Evolutionary conservation across 1,140 invertebrate genomes (phyloP).

Genomic region (Mya arenaria): DNA sequence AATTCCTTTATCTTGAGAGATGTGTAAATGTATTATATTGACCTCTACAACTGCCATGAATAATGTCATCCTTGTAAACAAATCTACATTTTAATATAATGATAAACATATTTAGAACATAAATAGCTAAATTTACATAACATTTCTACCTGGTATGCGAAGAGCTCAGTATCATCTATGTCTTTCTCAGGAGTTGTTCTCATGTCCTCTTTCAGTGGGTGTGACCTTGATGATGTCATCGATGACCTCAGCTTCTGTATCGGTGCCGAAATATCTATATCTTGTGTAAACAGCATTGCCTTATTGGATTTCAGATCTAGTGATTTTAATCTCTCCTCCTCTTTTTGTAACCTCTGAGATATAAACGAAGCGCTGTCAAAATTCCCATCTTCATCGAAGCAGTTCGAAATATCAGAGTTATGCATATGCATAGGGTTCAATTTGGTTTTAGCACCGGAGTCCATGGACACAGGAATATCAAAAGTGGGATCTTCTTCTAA

Average conservation of each 20-base stretch:
- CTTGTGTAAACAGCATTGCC: neutral
- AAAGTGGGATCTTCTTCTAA: conserved; percentile 21
- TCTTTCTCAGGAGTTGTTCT: conserved; percentile 38
- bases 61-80: neutral
- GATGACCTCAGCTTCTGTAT: conserved; percentile 12
- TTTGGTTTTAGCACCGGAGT: neutral
- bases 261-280: conserved; percentile 12
- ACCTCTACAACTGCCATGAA: no score
- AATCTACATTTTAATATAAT: neutral
- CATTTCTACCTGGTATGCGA: neutral
- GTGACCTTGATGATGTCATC: conserved; percentile 8
- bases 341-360: conserved; percentile 18
- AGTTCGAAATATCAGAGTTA: conserved; percentile 38
- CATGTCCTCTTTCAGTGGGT: conserved; percentile 43
- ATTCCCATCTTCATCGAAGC: conserved; percentile 39
- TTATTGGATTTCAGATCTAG: neutral
- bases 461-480: conserved; percentile 6
- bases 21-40: no score
- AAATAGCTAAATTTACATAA: neutral
- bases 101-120: neutral
- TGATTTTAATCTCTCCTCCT: conserved; percentile 21
- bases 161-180: conserved; percentile 17
- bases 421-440: neutral
- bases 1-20: no score
- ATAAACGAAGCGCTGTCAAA: conserved; percentile 48